Conservation (phyloP, 2,888 invertebrate genomes). For the Erebia epiphron region DNA sequence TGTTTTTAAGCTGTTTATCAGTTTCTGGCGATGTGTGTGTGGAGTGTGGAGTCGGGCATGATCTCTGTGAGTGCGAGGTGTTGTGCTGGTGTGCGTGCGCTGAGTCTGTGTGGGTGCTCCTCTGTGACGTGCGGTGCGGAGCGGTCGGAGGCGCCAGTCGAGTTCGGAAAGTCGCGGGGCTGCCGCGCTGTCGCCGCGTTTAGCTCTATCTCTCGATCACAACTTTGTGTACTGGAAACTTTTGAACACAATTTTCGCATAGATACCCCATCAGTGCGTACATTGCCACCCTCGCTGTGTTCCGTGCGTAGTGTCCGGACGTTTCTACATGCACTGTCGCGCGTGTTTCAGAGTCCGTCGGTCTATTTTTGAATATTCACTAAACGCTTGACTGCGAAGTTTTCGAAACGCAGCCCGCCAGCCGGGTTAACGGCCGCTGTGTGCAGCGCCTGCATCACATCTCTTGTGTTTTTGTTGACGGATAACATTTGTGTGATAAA, state of each 20-base stretch:
- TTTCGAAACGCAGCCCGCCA: slow-evolving; percentile 79
- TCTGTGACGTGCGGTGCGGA: slow-evolving; percentile 65
- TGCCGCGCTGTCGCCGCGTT: slow-evolving; percentile 67
- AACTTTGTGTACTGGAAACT: slow-evolving; percentile 82
- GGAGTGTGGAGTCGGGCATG: slow-evolving; percentile 48
- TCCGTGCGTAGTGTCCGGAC: slow-evolving; percentile 56
- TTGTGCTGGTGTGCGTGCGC: slow-evolving; percentile 50
- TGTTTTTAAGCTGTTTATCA: slow-evolving; percentile 79
- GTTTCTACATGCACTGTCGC: slow-evolving; percentile 56
- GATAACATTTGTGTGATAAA: slow-evolving; percentile 75
- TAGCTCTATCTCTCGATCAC: slow-evolving; percentile 71
- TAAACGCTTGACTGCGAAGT: slow-evolving; percentile 78
- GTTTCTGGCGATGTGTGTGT: slow-evolving; percentile 51
- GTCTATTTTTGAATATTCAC: slow-evolving; percentile 82
- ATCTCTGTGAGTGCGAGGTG: slow-evolving; percentile 40
- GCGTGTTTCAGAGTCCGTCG: slow-evolving; percentile 66
- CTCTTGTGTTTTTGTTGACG: slow-evolving; percentile 80
- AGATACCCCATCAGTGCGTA: slow-evolving; percentile 56
- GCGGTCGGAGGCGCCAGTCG: slow-evolving; percentile 63
- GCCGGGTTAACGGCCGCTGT: slow-evolving; percentile 79
- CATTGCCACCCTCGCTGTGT: slow-evolving; percentile 51
- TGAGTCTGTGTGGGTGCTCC: slow-evolving; percentile 65
- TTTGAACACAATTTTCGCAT: slow-evolving; percentile 69
- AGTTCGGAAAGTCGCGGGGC: slow-evolving; percentile 71
- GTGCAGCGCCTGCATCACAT: slow-evolving; percentile 76